phyloP scores from a whole-genome alignment of 2,113 vertebrate species.

The Ictalurus furcatus region DNA sequence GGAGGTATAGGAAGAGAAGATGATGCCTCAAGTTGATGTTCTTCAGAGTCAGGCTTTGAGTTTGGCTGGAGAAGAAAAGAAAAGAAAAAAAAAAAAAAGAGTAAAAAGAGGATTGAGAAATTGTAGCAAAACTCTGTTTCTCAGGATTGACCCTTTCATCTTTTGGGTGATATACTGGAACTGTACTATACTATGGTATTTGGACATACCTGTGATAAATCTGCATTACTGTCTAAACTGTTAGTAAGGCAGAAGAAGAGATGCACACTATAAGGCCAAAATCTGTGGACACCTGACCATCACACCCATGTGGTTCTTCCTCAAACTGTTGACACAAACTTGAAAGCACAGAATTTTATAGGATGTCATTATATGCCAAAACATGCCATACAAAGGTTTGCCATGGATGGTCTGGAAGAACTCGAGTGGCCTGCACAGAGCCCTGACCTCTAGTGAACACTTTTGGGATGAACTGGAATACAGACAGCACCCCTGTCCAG shows the following conservation, averaged over 20 bases:
- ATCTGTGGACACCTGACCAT: not conserved
- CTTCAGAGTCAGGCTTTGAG: constrained; percentile 61
- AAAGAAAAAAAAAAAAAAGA: constrained; percentile 22
- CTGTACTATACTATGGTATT: not conserved
- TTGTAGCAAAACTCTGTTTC: not conserved
- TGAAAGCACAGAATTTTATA: not conserved
- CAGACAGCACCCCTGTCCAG: not conserved
- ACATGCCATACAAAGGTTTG: too few species aligned
- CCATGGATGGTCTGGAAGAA: not conserved
- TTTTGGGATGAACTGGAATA: not conserved
- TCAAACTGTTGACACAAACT: not conserved
- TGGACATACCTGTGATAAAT: not conserved
- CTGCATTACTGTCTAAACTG: not conserved
- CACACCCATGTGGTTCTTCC: not conserved
- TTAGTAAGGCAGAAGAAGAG: not conserved
- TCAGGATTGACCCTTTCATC: not conserved
- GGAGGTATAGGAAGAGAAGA: constrained; percentile 33
- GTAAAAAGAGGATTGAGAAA: not conserved
- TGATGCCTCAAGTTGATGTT: constrained; percentile 16
- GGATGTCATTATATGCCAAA: not conserved
- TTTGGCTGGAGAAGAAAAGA: constrained; percentile 56
- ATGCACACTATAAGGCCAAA: not conserved
- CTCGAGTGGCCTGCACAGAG: too few species aligned
- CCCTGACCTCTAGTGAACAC: not conserved
- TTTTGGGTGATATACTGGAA: not conserved